Conservation (phyloP, 2,888 invertebrate species). For the Catocala fraxini region DNA sequence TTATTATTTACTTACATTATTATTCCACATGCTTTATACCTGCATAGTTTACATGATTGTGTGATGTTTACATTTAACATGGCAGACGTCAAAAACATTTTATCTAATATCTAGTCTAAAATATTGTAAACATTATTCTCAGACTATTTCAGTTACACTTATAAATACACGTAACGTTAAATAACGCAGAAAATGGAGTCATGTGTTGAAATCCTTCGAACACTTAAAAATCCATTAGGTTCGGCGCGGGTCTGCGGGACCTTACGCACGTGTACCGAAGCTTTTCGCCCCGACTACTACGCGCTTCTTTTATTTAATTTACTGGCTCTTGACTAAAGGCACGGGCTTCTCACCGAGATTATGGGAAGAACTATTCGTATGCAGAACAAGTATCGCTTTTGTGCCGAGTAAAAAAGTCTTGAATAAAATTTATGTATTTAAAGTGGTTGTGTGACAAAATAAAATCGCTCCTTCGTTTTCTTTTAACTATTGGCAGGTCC, state of each 20-base stretch:
- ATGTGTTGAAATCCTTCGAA: constrained; percentile 39
- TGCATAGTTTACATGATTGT: no score
- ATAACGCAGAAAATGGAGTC: constrained; percentile 27
- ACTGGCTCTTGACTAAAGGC: constrained; percentile 19
- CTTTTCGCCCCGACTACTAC: constrained; percentile 15
- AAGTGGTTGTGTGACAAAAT: constrained; percentile 9
- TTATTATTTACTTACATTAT: no score
- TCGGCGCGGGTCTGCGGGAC: constrained; percentile 26
- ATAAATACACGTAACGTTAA: neutral
- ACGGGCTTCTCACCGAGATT: constrained; percentile 14
- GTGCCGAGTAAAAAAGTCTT: constrained; percentile 2
- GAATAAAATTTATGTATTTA: constrained; percentile 6
- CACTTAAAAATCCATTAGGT: constrained; percentile 49
- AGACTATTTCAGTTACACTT: no score
- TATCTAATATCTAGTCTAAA: no score
- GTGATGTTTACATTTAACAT: no score
- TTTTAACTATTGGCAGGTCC: neutral
- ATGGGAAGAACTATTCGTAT: constrained; percentile 15
- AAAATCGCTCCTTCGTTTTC: neutral
- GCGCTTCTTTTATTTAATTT: constrained; percentile 40
- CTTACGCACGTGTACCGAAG: constrained; percentile 35
- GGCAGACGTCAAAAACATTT: no score
- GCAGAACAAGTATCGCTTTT: constrained; percentile 18
- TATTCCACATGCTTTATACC: no score
- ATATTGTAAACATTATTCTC: no score